phyloP scores from a whole-genome alignment of 1,140 invertebrate genomes.

The Bombus cullumanus region DNA sequence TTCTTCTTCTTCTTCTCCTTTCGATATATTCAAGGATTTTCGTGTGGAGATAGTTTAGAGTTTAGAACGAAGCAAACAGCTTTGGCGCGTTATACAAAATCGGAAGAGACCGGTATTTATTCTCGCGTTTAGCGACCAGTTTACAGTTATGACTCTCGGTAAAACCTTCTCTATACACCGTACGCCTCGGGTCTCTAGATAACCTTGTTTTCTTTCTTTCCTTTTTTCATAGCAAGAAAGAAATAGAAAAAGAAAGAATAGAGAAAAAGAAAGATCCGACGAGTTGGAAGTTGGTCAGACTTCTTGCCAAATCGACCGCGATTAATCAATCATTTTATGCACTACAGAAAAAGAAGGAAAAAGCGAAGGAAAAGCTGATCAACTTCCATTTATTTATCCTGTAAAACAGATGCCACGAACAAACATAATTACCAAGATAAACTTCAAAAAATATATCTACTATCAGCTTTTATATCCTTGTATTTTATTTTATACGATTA shows the following conservation, averaged over 20 bases:
- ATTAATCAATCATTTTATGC: slow-evolving; percentile 8
- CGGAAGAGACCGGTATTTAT: slow-evolving; percentile 30
- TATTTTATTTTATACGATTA: too few species aligned
- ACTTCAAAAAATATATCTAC: too few species aligned
- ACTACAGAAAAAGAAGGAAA: too few species aligned
- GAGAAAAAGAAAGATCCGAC: background rate
- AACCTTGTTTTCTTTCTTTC: slow-evolving; percentile 1
- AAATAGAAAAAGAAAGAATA: background rate
- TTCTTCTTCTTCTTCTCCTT: too few species aligned
- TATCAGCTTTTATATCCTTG: too few species aligned
- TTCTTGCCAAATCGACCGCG: slow-evolving; percentile 8
- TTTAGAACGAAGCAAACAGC: slow-evolving; percentile 7
- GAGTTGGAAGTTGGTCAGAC: background rate
- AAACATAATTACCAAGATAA: too few species aligned
- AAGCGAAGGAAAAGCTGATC: too few species aligned
- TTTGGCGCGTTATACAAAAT: slow-evolving; percentile 28
- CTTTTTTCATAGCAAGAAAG: background rate
- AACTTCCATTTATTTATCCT: too few species aligned
- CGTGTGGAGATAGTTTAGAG: background rate
- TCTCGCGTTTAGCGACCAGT: slow-evolving; percentile 37
- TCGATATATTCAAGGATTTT: background rate
- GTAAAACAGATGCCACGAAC: too few species aligned
- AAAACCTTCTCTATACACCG: slow-evolving; percentile 19
- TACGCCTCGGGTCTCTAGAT: background rate
- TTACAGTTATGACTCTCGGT: slow-evolving; percentile 43